Base-by-base conservation (phyloP, 1,140 invertebrate species). In the Macrostomum lignano region DNA sequence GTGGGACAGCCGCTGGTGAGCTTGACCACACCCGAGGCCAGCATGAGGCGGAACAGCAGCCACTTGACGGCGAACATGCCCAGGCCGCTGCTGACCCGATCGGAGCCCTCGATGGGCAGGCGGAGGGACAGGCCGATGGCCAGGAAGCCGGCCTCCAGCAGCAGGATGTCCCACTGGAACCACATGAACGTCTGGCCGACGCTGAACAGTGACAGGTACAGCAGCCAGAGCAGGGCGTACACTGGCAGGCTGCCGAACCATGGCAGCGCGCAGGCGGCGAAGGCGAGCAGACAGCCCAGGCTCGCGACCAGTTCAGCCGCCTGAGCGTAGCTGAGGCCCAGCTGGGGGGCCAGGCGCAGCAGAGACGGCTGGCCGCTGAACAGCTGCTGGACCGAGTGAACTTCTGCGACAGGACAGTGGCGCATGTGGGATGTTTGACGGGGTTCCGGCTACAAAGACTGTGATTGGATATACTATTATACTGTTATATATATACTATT, bases 111-210 rank as follows among this genome's bases (percentile, higher is more conserved):
- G 38, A 46, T 70, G 64, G 38, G 58, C 54, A 0, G 65, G 30
- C 21, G 32, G 17, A 42, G 38, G 20, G 74, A 71, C 15, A 73
- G 55, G 2, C 77, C 42, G 22, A 72, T 63, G 11, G 67, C 65
- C n/a, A 77, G 48, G 46, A 74, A 70, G 15, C 74, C 74, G 30
- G 66, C 60, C 58, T 79, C 74, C 13, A 77, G 47, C 7, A 78
- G 50, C 14, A 79, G 56, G 29, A 65, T 64, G 52, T 78, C 74
- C 72, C 73, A 35, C 30, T 56, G 42, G 6, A 44, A 41, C 31
- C 10, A 19, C 10, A 41, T 19, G 3, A 25, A 26, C 14, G 19
- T 7, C 13, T 15, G 7, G n/a, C n/a, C 31, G 11, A 5, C 31
- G 11, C 14, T 71, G 35, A 17, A 53, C 55, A 45, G 38, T 22